A percentile compares a stretch with the other conserved stretches of the same genome.
Evolutionary conservation across 2,113 vertebrate genomes (phyloP).

Genomic region (Gyps fulvus): DNA sequence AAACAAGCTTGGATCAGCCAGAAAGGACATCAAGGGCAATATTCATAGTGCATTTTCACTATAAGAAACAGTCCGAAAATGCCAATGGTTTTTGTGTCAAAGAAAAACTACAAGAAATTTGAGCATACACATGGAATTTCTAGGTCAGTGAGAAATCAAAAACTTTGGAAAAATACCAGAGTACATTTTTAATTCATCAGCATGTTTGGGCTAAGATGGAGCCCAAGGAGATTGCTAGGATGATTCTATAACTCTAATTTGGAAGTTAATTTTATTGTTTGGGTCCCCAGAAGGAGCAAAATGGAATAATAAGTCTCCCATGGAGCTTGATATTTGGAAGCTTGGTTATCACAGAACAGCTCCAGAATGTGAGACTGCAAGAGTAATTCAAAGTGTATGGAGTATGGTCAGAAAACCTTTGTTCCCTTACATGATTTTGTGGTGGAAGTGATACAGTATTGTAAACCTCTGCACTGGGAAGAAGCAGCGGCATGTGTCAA

Average conservation of each 20-base stretch:
- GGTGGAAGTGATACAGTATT: too few species aligned
- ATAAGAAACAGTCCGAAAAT: not conserved
- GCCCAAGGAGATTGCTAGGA: not conserved
- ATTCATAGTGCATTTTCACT: not conserved
- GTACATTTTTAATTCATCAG: not conserved
- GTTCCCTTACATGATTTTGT: not conserved
- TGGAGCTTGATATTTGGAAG: not conserved
- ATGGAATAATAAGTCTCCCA: not conserved
- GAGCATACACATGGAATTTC: not conserved
- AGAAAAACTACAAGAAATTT: not conserved
- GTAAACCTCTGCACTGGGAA: not conserved
- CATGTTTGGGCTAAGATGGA: not conserved
- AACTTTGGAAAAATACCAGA: not conserved
- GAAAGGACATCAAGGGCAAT: not conserved
- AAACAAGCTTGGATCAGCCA: not conserved
- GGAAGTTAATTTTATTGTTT: not conserved
- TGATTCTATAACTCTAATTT: not conserved
- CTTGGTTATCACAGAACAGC: not conserved
- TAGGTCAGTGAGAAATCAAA: not conserved
- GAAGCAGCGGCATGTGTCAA: not conserved
- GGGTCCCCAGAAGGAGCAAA: not conserved
- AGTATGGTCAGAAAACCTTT: not conserved
- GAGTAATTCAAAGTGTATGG: not conserved
- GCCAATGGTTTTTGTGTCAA: not conserved
- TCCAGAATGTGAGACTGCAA: not conserved